Base-by-base conservation (phyloP, 1,140 invertebrate species). In the Pararge aegeria region DNA sequence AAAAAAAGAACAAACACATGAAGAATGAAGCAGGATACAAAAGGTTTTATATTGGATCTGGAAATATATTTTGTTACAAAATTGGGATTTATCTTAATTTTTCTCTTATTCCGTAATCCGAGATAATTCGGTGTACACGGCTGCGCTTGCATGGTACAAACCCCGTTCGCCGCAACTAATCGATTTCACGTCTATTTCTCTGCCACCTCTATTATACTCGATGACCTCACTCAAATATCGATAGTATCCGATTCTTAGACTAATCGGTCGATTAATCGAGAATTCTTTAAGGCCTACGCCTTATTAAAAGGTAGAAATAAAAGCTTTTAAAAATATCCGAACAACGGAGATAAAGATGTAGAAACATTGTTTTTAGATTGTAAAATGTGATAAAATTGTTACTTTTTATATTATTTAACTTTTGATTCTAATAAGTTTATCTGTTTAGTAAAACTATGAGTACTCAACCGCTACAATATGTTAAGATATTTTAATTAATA, bases 151-250 rank as follows among this genome's bases (percentile, higher is more conserved):
- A 61, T 50, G 63, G 50, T 60, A 61, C 64, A 60, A 55, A 54
- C 48, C 21, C 48, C 37, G 52, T 40, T 59, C 58, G 27, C 61
- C 64, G 55, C 61, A 64, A 15, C 64, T 75, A 75, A 73, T 77
- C 72, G 70, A 79, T 77, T 77, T 73, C 64, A 69, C 64, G 63
- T 77, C 69, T 71, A 71, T 68, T 71, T 54, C 66, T 66, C 68
- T 68, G 60, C 68, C 62, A 55, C 57, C 46, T 66, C 56, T 60
- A 72, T 72, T 72, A 62, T 67, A 54, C 34, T 55, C 59, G 65
- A 52, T 72, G 69, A 68, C 63, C 66, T 68, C 66, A 63, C 63
- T 57, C 55, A 57, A 63, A 59, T 59, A 64, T 58, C 61, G 62
- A 64, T 59, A 63, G 53, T 48, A 46, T 37, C 49, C 63, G 52